Evolutionary conservation across 2,113 vertebrate genomes (phyloP), one percentile per base, ranked within the genome.

Genomic region (Toxostoma redivivum): DNA sequence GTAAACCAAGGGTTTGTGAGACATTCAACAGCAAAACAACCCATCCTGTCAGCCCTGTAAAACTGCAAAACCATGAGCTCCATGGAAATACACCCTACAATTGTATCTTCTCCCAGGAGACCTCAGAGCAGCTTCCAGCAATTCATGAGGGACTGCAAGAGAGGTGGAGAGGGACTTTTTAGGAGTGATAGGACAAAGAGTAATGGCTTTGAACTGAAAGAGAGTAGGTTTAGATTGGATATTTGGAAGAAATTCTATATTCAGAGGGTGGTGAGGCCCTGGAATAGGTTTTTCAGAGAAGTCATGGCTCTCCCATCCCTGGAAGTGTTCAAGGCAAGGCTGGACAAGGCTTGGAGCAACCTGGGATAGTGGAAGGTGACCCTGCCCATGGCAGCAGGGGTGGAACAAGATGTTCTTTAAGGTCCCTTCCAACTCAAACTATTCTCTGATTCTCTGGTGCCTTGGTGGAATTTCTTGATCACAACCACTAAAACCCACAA

Each of bases 11-110:
- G 40, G 11, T 66, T 74, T 71, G 47, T 5, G 51, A 74, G 51
- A 66, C 42, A 35, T 31, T 37, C 48, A 73, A 60, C 18, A 42
- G 5, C 16, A 51, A 14, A 71, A 60, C 15, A 56, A 40, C 2
- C 1, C 4, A 35, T 47, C 0, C 1, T 2, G 19, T 21, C 31
- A 58, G 60, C 13, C 0, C 4, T 8, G 7, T 8, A 40, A 67
- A 80, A 37, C 22, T 40, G 25, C 4, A 80, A 38, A 87, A 40
- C 30, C 17, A 2, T 11, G 17, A 42, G n/a, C 1, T 23, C 15
- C 61, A 25, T 3, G 27, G 15, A 88, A 65, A 23, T 18, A 24
- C 9, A 33, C 30, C 37, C 10, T 37, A 24, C 15, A 51, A 6
- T 2, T 65, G 15, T 9, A 11, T 10, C 27, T 31, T 28, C 44